Evolutionary conservation across 1,140 invertebrate genomes (phyloP), one percentile per base, ranked within the genome.

Genomic region (Dysdera silvatica): DNA sequence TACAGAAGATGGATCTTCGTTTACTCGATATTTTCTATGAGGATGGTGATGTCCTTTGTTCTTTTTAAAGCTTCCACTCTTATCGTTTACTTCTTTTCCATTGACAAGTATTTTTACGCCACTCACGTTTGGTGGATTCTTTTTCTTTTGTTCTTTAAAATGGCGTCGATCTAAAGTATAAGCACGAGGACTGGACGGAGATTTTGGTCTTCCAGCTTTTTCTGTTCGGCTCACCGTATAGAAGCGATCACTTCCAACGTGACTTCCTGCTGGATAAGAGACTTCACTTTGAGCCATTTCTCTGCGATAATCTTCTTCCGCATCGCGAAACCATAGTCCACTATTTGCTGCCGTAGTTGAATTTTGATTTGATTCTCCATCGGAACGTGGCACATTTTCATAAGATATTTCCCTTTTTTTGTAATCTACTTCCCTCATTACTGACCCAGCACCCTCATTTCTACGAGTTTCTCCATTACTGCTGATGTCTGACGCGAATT

Each of bases 271-370:
- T 24, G 60, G 59, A 26, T 62, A 66, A 3, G 65, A 61, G 1
- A 66, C 65, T 31, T 67, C 66, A 32, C 58, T 64, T 32, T 63
- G 60, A 8, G 60, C 66, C 66, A 67, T 67, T 49, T 64, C 66
- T 45, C 52, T 37, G 1, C 66, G 28, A 37, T 67, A 67, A 43
- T 67, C 66, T 41, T 67, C 66, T 4, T 67, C 66, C 4, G 55
- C 60, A 28, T 60, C 55, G n/a, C 56, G 24, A 32, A 58, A 67
- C 66, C 66, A 67, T 10, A 67, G 20, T 16, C 60, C 54, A 8
- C 52, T 35, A 16, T 31, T 31, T 6, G 31, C 45, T 18, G 41
- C 40, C 16, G 20, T 45, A 0, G 51, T 37, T 29, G 23, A n/a
- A 18, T 32, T 32, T n/a, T 26, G 47, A 2, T 14, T 2, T 20